Percentiles rank a stretch among this genome's conserved stretches.
Conservation (phyloP, 2,888 invertebrate species). For the Cantharis lateralis region DNA sequence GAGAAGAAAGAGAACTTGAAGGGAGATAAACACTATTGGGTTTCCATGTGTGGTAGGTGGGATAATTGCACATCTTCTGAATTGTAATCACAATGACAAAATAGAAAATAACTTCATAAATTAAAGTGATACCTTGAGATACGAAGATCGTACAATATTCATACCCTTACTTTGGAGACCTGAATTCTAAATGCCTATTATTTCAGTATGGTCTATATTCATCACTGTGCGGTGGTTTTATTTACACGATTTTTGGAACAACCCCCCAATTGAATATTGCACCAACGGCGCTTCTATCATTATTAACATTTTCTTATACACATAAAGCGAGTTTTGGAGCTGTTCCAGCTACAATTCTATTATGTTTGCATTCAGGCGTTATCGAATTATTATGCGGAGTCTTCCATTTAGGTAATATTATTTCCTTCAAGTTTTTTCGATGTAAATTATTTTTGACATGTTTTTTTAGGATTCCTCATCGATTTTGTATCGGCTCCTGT, state of each 20-base stretch:
- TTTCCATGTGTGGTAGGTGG: no score
- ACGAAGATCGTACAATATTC: no score
- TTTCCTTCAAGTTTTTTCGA: neutral
- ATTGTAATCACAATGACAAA: no score
- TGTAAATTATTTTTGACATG: neutral
- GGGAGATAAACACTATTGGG: no score
- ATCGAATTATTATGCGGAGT: constrained; percentile 68
- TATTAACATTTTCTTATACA: constrained; percentile 71
- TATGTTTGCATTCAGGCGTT: constrained; percentile 70
- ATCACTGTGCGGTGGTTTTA: constrained; percentile 76
- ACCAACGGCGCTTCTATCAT: constrained; percentile 78
- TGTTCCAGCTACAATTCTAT: constrained; percentile 65
- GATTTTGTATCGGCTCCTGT: constrained; percentile 77
- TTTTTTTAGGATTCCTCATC: constrained; percentile 67
- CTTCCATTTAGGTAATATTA: constrained; percentile 64
- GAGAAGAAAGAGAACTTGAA: no score
- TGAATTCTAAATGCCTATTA: neutral
- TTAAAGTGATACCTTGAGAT: no score
- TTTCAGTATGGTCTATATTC: constrained; percentile 84
- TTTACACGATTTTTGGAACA: constrained; percentile 79
- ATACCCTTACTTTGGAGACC: no score
- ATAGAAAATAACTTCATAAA: no score
- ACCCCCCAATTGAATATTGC: constrained; percentile 69
- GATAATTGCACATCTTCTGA: no score
- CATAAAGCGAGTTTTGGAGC: constrained; percentile 54